Evolutionary conservation across 1,140 invertebrate species (phyloP).

Genomic region (Melanaphis sacchari): DNA sequence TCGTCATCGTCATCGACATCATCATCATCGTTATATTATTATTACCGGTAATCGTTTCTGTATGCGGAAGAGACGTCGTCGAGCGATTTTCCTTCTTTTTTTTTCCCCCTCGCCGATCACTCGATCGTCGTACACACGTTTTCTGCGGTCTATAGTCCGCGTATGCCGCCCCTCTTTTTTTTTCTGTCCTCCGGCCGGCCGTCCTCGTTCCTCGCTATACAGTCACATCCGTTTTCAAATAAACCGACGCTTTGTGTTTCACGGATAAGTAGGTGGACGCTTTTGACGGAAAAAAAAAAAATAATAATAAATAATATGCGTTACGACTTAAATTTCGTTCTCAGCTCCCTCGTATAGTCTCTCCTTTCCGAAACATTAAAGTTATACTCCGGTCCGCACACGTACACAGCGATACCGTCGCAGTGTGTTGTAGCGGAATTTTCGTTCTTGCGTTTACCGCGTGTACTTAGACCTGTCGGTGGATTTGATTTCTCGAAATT

Average conservation of each 20-base stretch:
- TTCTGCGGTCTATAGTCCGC: too few species aligned
- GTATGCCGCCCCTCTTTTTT: not conserved
- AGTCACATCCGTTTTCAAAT: not conserved
- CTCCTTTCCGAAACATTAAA: not conserved
- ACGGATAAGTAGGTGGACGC: not conserved
- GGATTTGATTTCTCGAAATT: not conserved
- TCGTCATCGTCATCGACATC: too few species aligned
- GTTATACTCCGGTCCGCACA: not conserved
- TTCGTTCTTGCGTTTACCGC: not conserved
- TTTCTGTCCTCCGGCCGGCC: not conserved
- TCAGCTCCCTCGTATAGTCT: not conserved
- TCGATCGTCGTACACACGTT: not conserved
- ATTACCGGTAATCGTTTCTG: too few species aligned
- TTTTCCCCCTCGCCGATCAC: not conserved
- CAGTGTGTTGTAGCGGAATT: not conserved
- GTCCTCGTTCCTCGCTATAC: not conserved
- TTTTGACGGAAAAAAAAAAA: not conserved
- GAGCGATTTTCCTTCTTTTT: not conserved
- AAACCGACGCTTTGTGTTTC: not conserved
- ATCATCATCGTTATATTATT: too few species aligned
- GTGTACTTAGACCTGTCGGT: not conserved
- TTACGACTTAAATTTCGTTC: not conserved
- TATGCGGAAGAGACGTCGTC: too few species aligned
- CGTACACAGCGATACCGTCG: not conserved
- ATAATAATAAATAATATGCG: too few species aligned